phyloP scores from a whole-genome alignment of 2,797 vertebrate genomes.

The Erethizon dorsatum region DNA sequence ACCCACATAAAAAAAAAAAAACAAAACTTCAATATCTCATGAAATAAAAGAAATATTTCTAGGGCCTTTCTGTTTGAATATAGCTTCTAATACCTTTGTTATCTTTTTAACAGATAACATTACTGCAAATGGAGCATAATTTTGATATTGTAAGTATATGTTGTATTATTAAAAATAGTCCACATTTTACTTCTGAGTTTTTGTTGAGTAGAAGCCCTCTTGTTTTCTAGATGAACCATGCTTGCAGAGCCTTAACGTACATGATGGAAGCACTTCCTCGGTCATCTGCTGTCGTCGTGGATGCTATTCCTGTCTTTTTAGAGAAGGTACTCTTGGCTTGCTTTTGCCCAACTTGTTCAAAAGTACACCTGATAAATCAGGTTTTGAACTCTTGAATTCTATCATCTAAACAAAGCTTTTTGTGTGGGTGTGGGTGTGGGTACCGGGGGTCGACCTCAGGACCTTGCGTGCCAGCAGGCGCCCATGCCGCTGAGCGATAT shows the following conservation, averaged over 20 bases:
- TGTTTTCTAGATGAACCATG: conserved; percentile 97
- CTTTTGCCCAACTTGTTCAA: neutral
- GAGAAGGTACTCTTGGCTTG: conserved; percentile 94
- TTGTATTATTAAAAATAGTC: conserved; percentile 12
- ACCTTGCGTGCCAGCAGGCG: no score
- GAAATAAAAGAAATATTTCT: neutral
- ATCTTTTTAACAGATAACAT: conserved; percentile 94
- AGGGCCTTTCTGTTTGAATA: neutral
- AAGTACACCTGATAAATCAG: neutral
- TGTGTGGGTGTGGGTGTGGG: no score
- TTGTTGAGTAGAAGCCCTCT: neutral
- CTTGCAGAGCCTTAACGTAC: conserved; percentile 99
- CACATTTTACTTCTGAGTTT: conserved; percentile 38
- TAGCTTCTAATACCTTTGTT: conserved; percentile 52
- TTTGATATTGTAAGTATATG: conserved; percentile 98
- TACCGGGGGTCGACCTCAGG: no score
- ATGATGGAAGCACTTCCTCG: conserved; percentile 99
- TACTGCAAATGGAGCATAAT: conserved; percentile 99
- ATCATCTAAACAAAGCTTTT: neutral
- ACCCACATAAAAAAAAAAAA: no score
- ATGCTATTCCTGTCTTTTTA: conserved; percentile 99
- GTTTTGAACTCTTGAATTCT: neutral
- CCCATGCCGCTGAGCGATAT: no score
- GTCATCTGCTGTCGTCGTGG: conserved; percentile 99
- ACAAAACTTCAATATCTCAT: conserved; percentile 21